A percentile compares a stretch with the other conserved stretches of the same genome.
Evolutionary conservation across 2,888 invertebrate species (phyloP).

Genomic region (Dorcus parallelipipedus): DNA sequence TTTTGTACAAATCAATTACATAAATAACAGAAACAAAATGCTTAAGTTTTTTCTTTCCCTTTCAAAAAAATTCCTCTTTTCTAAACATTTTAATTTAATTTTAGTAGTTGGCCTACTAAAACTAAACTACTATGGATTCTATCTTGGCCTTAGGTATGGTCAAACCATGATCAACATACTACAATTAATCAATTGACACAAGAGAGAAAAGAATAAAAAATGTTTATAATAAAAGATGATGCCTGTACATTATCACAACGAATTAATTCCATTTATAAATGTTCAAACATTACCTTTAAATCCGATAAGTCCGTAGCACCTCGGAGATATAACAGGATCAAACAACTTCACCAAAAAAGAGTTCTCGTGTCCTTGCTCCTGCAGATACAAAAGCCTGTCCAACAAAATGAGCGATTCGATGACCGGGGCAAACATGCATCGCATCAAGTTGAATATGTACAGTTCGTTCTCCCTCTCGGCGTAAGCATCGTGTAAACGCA

Average conservation of each 20-base stretch:
- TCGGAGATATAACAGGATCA: constrained; percentile 79
- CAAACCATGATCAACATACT: too few species aligned
- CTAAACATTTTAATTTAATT: too few species aligned
- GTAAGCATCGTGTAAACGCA: constrained; percentile 45
- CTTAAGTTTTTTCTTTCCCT: not conserved
- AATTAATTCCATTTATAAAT: constrained; percentile 1
- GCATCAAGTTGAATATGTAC: constrained; percentile 72
- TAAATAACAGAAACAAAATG: not conserved
- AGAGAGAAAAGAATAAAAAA: too few species aligned
- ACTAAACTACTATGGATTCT: too few species aligned
- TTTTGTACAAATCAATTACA: not conserved
- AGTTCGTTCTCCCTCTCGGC: constrained; percentile 56
- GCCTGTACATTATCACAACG: not conserved
- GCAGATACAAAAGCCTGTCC: constrained; percentile 75
- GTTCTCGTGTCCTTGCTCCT: constrained; percentile 59
- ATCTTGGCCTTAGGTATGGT: too few species aligned
- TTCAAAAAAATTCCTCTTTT: not conserved
- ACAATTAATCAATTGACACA: too few species aligned
- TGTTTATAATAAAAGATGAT: too few species aligned
- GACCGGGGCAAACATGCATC: constrained; percentile 73
- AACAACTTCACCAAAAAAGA: constrained; percentile 74
- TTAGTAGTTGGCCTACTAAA: too few species aligned
- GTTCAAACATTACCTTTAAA: constrained; percentile 41
- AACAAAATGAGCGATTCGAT: constrained; percentile 79
- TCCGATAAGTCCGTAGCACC: constrained; percentile 74